phyloP scores from a whole-genome alignment of 2,113 vertebrate species.

The Lepus timidus region DNA sequence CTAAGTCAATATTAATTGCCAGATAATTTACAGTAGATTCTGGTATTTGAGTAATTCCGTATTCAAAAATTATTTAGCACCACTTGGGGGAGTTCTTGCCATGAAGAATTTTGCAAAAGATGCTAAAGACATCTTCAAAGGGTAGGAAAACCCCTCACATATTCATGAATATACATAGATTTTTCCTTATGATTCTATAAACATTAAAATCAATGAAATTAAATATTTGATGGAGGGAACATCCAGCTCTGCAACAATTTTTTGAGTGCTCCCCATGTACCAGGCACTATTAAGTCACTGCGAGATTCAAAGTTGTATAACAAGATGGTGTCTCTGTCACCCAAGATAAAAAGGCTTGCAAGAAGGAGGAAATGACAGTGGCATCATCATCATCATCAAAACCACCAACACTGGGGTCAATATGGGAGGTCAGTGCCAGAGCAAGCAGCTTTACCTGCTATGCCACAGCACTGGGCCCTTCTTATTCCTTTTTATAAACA shows the following conservation, averaged over 20 bases:
- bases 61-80: conserved; percentile 6
- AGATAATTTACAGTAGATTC: conserved; percentile 4
- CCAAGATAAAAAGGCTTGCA: background rate
- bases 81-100: conserved; percentile 19
- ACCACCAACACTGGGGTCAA: background rate
- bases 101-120: conserved; percentile 15
- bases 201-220: conserved; percentile 33
- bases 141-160: background rate
- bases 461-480: background rate
- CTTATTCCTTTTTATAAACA: conserved; percentile 7
- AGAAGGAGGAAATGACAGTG: background rate
- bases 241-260: background rate
- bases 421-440: no score
- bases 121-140: background rate
- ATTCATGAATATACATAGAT: background rate
- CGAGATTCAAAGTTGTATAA: background rate
- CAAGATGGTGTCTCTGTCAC: background rate
- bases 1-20: conserved; percentile 39
- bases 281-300: background rate
- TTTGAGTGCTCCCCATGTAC: background rate
- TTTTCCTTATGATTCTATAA: conserved; percentile 36
- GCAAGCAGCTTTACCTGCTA: no score
- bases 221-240: background rate
- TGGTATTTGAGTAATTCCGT: conserved; percentile 2
- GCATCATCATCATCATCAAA: background rate